These are phyloP conservation scores for Rachycentron canadum DNA, from an alignment of 2,797 vertebrate genomes.

Conservation along the genomic window DNA sequence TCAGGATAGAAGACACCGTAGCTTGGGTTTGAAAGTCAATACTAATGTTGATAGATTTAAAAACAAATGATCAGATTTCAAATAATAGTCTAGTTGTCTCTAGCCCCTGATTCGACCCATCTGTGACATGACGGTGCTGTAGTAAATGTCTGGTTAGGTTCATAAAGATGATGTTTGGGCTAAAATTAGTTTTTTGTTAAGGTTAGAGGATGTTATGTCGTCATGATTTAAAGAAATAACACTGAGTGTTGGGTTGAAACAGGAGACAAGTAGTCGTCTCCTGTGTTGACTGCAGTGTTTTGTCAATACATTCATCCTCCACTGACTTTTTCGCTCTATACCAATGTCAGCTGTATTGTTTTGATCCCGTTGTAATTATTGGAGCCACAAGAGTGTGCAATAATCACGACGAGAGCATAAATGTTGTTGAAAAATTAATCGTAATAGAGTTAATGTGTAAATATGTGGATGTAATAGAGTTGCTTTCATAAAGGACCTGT, in stretches of 20 bases:
- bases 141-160: not conserved
- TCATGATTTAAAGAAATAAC: too few species aligned
- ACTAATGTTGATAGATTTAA: too few species aligned
- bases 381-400: not conserved
- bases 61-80: too few species aligned
- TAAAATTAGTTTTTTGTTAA: not conserved
- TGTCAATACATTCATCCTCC: not conserved
- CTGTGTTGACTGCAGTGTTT: not conserved
- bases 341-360: not conserved
- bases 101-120: not conserved
- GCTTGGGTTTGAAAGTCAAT: too few species aligned
- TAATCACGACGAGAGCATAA: not conserved
- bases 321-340: not conserved
- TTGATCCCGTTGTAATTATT: not conserved
- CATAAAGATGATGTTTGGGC: not conserved
- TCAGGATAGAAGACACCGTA: too few species aligned
- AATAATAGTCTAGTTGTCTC: too few species aligned
- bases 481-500: too few species aligned
- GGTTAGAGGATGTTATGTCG: not conserved
- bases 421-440: not conserved
- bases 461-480: too few species aligned
- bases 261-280: not conserved
- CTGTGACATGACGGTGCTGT: not conserved
- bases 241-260: too few species aligned
- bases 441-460: too few species aligned